A percentile compares a stretch with the other conserved stretches of the same genome.
phyloP scores from a whole-genome alignment of 2,113 vertebrate species.

The Lanius collurio region DNA sequence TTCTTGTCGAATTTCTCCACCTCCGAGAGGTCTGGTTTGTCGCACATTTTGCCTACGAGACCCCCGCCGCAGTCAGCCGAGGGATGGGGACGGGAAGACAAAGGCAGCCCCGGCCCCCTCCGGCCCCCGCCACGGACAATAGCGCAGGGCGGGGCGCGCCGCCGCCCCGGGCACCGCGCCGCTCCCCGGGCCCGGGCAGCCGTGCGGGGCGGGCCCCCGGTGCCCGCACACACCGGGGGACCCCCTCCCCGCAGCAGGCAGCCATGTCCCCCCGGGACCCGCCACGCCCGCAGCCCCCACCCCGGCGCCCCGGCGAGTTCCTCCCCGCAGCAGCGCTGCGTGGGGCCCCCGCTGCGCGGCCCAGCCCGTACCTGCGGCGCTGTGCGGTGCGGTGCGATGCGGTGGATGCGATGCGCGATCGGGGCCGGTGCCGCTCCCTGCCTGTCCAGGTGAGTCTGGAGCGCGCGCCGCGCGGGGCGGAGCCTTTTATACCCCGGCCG shows the following conservation, averaged over 20 bases:
- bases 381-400: neutral
- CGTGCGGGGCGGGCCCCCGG: neutral
- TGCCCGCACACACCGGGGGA: neutral
- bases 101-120: neutral
- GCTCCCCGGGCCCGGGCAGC: neutral
- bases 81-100: neutral
- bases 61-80: neutral
- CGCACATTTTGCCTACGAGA: slow-evolving; percentile 79
- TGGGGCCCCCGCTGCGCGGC: too few species aligned
- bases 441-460: neutral
- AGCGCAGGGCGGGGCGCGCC: slow-evolving; percentile 4
- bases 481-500: neutral
- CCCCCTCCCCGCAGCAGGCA: too few species aligned
- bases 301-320: neutral
- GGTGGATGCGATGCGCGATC: too few species aligned
- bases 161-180: neutral
- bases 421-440: accelerated
- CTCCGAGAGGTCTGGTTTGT: slow-evolving; percentile 88
- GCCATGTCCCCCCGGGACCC: neutral
- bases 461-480: neutral
- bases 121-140: neutral
- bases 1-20: slow-evolving; percentile 81
- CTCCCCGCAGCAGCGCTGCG: neutral
- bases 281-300: neutral
- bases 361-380: neutral